Conservation (phyloP, 1,140 invertebrate genomes). For the Scaptodrosophila lebanonensis region DNA sequence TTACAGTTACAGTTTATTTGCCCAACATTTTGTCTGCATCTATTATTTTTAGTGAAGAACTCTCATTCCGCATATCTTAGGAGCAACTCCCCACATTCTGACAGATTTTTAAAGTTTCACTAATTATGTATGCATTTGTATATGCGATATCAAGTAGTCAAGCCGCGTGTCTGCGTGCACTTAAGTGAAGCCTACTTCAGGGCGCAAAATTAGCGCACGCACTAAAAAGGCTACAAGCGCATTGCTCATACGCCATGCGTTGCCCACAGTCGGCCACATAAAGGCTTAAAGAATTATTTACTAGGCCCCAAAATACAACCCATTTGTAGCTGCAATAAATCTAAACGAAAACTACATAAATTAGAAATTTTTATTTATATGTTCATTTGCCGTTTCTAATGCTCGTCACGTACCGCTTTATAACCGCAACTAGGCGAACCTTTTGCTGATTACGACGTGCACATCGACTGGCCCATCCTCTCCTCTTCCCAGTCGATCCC, state of each 20-base stretch:
- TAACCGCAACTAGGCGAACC: constrained; percentile 69
- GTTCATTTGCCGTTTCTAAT: constrained; percentile 37
- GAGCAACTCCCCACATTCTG: constrained; percentile 2
- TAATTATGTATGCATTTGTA: too few species aligned
- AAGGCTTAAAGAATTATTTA: constrained; percentile 37
- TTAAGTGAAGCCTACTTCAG: constrained; percentile 49
- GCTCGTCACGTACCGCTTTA: constrained; percentile 60
- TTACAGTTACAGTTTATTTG: too few species aligned
- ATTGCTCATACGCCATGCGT: constrained; percentile 51
- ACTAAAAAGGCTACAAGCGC: constrained; percentile 41
- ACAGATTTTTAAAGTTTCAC: too few species aligned
- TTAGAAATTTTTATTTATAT: constrained; percentile 60
- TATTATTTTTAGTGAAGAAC: too few species aligned
- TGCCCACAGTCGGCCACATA: constrained; percentile 10
- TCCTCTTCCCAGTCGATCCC: too few species aligned
- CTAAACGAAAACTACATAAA: constrained; percentile 70
- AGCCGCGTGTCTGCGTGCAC: constrained; percentile 29
- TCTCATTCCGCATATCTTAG: too few species aligned
- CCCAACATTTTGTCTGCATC: too few species aligned
- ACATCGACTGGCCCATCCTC: too few species aligned
- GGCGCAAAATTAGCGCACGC: constrained; percentile 52
- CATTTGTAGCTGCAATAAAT: constrained; percentile 61
- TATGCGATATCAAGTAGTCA: constrained; percentile 11
- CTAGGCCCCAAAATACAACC: not conserved
- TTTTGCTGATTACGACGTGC: constrained; percentile 73